Conservation (phyloP, 53 echinoderm and acorn worm species). For the Hippasteria phrygiana region DNA sequence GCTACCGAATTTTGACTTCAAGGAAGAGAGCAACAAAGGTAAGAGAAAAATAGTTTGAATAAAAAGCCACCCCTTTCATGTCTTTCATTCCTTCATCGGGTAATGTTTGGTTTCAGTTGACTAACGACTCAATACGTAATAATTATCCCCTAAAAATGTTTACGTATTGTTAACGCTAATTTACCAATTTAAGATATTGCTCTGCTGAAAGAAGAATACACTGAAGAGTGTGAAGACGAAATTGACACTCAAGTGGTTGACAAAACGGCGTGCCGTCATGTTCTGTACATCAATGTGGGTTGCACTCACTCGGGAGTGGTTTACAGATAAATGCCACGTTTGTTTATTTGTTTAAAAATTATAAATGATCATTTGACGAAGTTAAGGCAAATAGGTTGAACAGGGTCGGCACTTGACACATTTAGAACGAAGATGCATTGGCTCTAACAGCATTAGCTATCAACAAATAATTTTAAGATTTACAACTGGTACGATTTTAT, state of each 20-base stretch:
- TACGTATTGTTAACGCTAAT: background rate
- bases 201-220: background rate
- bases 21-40: background rate
- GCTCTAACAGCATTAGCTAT: background rate
- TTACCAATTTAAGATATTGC: background rate
- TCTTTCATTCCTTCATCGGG: background rate
- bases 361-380: slow-evolving; percentile 4
- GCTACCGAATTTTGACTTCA: background rate
- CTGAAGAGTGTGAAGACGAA: background rate
- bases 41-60: background rate
- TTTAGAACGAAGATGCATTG: slow-evolving; percentile 7
- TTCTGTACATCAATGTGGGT: background rate
- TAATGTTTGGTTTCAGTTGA: background rate
- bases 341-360: background rate
- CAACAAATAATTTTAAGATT: background rate
- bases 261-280: background rate
- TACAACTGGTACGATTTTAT: background rate
- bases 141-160: background rate
- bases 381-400: background rate
- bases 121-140: background rate
- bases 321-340: background rate
- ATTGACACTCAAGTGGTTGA: background rate
- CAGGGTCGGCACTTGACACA: background rate
- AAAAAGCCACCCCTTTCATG: background rate
- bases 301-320: too few species aligned